phyloP scores from a whole-genome alignment of 2,797 vertebrate genomes.

The Petrocephalus schoutedeni region DNA sequence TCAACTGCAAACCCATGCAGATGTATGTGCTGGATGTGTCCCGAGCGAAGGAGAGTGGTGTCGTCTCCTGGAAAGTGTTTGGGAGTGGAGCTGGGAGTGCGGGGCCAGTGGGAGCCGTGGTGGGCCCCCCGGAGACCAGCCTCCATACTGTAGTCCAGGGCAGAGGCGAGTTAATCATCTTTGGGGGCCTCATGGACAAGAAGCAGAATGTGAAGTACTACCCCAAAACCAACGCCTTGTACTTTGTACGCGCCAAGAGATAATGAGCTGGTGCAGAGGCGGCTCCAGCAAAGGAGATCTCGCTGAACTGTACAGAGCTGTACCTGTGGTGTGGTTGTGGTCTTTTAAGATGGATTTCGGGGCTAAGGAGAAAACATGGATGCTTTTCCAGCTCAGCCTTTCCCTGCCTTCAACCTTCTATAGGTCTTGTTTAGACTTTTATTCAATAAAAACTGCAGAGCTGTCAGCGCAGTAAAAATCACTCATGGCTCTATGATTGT shows the following conservation, averaged over 20 bases:
- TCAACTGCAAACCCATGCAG: constrained; percentile 99
- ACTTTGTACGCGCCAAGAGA: constrained; percentile 98
- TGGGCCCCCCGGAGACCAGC: constrained; percentile 92
- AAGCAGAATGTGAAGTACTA: constrained; percentile 99
- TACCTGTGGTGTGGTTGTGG: not conserved
- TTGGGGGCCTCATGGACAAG: constrained; percentile 98
- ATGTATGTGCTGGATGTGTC: constrained; percentile 97
- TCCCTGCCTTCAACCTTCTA: not conserved
- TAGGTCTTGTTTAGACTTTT: constrained; percentile 9
- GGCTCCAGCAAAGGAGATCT: not conserved
- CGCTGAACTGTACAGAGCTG: not conserved
- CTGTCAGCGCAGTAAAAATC: constrained; percentile 8
- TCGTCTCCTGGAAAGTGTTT: constrained; percentile 89
- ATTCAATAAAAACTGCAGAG: constrained; percentile 16
- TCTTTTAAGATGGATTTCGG: not conserved
- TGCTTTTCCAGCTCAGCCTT: not conserved
- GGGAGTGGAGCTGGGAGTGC: constrained; percentile 56
- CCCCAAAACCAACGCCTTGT: constrained; percentile 99
- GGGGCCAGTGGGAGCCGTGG: constrained; percentile 51
- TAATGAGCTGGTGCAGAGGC: constrained; percentile 59
- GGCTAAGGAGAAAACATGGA: not conserved
- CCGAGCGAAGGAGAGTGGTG: constrained; percentile 68
- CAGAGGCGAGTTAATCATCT: constrained; percentile 92
- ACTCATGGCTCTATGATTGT: not conserved
- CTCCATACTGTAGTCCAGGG: constrained; percentile 96